A percentile compares a stretch with the other conserved stretches of the same genome.
These are phyloP conservation scores for Oscheius sp. DNA, from an alignment of 1,140 invertebrate species.

Conservation along the genomic window DNA sequence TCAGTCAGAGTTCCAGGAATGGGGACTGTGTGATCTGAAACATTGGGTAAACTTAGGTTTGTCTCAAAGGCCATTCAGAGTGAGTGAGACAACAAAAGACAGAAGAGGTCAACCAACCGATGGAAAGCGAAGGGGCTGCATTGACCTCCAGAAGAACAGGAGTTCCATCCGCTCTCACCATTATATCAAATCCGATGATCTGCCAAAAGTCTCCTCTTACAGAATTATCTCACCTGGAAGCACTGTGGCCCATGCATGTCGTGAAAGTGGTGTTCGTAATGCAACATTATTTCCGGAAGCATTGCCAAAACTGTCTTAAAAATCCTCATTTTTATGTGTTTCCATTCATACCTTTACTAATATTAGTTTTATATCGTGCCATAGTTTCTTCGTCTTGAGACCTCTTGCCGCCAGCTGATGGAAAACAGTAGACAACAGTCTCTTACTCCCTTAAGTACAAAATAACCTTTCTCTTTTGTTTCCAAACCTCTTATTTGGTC, in stretches of 20 bases:
- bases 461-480: neutral
- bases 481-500: constrained; percentile 49
- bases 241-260: constrained; percentile 62
- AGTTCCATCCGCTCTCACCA: constrained; percentile 61
- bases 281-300: constrained; percentile 64
- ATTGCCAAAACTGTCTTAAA: constrained; percentile 64
- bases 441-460: constrained; percentile 63
- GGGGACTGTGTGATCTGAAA: constrained; percentile 10
- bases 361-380: constrained; percentile 63
- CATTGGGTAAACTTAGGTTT: neutral
- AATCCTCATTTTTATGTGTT: too few relatives aligned
- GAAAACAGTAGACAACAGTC: constrained; percentile 64
- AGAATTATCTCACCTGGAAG: constrained; percentile 62
- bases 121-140: constrained; percentile 64
- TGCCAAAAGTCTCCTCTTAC: constrained; percentile 43
- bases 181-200: constrained; percentile 66
- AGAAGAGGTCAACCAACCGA: constrained; percentile 59
- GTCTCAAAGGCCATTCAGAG: constrained; percentile 2
- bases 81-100: too few relatives aligned
- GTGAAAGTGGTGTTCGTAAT: constrained; percentile 61
- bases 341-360: constrained; percentile 62
- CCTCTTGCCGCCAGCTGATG: constrained; percentile 61
- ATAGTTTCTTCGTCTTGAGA: constrained; percentile 60
- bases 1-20: constrained; percentile 19
- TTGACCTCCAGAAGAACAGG: constrained; percentile 66